Conservation (phyloP, 1,140 invertebrate species). For the Uloborus diversus region DNA sequence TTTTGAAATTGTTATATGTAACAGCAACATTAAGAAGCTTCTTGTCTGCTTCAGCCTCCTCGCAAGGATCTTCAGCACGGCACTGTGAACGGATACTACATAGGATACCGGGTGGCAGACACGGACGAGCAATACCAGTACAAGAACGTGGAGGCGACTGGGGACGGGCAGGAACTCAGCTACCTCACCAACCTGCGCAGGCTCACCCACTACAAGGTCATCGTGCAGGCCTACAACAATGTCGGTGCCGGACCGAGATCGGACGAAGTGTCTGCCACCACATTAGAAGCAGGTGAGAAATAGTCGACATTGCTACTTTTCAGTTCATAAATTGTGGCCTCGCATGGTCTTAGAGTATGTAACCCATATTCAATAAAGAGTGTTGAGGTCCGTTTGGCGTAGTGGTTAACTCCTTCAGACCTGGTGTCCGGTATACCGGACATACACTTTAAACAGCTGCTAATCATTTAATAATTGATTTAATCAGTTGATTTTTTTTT, state of each 20-base stretch:
- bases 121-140: slow-evolving; percentile 63
- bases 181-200: slow-evolving; percentile 34
- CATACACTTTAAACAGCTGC: too few species aligned
- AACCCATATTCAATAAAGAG: too few species aligned
- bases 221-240: slow-evolving; percentile 65
- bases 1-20: too few species aligned
- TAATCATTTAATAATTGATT: too few species aligned
- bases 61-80: slow-evolving; percentile 88
- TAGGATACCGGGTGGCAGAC: slow-evolving; percentile 77
- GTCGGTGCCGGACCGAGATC: slow-evolving; percentile 57
- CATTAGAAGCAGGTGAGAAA: slow-evolving; percentile 44
- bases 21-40: not conserved
- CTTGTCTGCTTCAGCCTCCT: slow-evolving; percentile 71
- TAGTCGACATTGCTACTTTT: not conserved
- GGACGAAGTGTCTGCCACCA: slow-evolving; percentile 39
- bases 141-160: slow-evolving; percentile 59
- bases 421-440: too few species aligned
- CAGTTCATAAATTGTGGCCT: too few species aligned
- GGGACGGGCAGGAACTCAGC: slow-evolving; percentile 31
- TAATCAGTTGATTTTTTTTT: too few species aligned
- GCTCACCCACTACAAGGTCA: slow-evolving; percentile 62
- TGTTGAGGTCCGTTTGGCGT: too few species aligned
- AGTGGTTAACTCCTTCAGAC: too few species aligned
- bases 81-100: slow-evolving; percentile 91
- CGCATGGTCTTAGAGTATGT: too few species aligned